Evolutionary conservation across 2,888 invertebrate genomes (phyloP).

Genomic region (Megastigmus dorsalis): DNA sequence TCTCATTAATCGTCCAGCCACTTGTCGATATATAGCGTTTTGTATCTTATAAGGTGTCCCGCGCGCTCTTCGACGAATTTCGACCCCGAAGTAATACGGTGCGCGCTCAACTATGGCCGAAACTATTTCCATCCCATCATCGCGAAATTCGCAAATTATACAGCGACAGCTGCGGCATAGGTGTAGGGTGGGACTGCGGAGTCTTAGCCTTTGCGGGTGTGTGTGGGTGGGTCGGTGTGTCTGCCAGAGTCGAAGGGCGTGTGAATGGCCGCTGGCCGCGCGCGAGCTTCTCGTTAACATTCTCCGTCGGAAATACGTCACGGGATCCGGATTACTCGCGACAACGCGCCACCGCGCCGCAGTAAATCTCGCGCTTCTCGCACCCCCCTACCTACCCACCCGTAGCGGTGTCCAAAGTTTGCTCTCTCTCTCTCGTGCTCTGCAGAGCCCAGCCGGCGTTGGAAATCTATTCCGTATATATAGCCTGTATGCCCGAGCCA

Average conservation of each 20-base stretch:
- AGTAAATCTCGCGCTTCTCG: no score
- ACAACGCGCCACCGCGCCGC: conserved; percentile 9
- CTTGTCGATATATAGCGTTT: not conserved
- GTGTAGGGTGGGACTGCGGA: no score
- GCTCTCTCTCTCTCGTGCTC: not conserved
- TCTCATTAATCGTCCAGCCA: not conserved
- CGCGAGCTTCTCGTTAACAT: conserved; percentile 33
- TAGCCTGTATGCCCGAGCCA: not conserved
- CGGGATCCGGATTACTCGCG: conserved; percentile 26
- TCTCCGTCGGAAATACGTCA: conserved; percentile 40
- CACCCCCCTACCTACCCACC: no score
- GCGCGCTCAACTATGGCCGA: conserved; percentile 20
- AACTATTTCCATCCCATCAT: conserved; percentile 35
- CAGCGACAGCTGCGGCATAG: no score
- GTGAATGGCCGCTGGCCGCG: not conserved
- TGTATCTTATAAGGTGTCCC: not conserved
- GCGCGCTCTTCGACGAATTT: not conserved
- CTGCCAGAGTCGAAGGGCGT: not conserved
- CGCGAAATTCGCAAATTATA: conserved; percentile 20
- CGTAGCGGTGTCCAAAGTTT: not conserved
- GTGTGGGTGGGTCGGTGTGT: no score
- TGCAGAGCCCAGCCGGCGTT: not conserved
- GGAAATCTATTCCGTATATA: not conserved
- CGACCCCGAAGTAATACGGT: conserved; percentile 1
- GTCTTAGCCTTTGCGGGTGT: no score